A percentile compares a stretch with the other conserved stretches of the same genome.
Conservation (phyloP, 2,113 vertebrate species). For the Sylvietta virens region DNA sequence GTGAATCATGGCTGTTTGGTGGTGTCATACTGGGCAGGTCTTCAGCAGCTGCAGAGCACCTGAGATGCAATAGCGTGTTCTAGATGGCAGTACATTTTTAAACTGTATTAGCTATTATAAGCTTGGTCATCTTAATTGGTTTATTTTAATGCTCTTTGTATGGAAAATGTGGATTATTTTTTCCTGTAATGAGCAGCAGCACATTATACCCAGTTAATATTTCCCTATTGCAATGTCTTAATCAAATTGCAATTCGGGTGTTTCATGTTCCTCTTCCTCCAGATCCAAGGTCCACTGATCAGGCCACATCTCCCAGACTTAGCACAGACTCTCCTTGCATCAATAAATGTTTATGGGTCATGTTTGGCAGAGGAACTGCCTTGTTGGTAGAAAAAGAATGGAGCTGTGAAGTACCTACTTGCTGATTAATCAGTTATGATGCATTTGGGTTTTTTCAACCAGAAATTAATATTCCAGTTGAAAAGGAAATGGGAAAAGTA, state of each 20-base stretch:
- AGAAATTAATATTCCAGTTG: background rate
- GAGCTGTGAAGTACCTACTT: background rate
- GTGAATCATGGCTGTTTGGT: background rate
- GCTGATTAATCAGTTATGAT: background rate
- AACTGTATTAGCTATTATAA: background rate
- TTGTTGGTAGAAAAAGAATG: background rate
- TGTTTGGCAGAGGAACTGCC: background rate
- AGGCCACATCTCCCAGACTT: background rate
- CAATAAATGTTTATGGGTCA: background rate
- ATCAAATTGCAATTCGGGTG: background rate
- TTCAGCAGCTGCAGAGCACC: background rate
- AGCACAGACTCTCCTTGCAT: background rate
- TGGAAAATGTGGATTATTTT: background rate
- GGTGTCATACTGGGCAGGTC: background rate
- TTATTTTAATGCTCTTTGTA: background rate
- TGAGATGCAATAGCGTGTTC: background rate
- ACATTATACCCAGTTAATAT: background rate
- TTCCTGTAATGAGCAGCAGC: background rate
- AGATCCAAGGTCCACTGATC: background rate
- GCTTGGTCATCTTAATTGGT: background rate
- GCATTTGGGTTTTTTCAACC: background rate
- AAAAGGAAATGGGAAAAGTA: background rate
- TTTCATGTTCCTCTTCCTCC: background rate
- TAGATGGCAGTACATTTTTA: slow-evolving; percentile 46
- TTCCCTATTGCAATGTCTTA: background rate